Evolutionary conservation across 2,888 invertebrate species (phyloP).

Genomic region (Halictus ligatus): DNA sequence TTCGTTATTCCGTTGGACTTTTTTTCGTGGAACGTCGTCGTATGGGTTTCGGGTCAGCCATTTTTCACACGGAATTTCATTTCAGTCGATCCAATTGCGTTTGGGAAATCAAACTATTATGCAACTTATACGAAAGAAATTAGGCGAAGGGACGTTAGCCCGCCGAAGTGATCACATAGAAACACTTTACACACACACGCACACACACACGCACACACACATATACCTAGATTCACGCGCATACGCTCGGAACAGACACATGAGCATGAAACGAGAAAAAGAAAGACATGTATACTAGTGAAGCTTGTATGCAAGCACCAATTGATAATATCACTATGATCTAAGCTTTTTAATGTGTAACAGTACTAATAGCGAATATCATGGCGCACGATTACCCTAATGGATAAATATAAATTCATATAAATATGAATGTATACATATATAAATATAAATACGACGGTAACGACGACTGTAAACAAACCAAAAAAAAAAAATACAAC

Average conservation of each 20-base stretch:
- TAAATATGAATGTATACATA: conserved; percentile 64
- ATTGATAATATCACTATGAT: conserved; percentile 83
- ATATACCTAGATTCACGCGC: conserved; percentile 30
- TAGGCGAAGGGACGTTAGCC: conserved; percentile 14
- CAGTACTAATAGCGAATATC: conserved; percentile 72
- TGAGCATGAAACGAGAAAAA: not conserved
- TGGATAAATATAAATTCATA: conserved; percentile 66
- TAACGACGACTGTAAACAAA: conserved; percentile 76
- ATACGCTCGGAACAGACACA: conserved; percentile 27
- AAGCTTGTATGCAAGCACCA: conserved; percentile 80
- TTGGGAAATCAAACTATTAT: not conserved
- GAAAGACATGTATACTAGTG: conserved; percentile 67
- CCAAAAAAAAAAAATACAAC: conserved; percentile 77
- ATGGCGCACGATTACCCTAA: conserved; percentile 72
- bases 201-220: not conserved
- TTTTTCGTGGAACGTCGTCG: conserved; percentile 7
- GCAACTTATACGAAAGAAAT: conserved; percentile 11
- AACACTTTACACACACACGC: not conserved
- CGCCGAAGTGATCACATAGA: conserved; percentile 16
- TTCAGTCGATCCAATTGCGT: not conserved
- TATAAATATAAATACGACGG: conserved; percentile 75
- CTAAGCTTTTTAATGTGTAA: conserved; percentile 82
- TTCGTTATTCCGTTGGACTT: not conserved
- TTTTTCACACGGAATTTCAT: not conserved
- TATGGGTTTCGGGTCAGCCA: not conserved